phyloP scores from a whole-genome alignment of 2,888 invertebrate species.

The Yponomeuta plumbellus region DNA sequence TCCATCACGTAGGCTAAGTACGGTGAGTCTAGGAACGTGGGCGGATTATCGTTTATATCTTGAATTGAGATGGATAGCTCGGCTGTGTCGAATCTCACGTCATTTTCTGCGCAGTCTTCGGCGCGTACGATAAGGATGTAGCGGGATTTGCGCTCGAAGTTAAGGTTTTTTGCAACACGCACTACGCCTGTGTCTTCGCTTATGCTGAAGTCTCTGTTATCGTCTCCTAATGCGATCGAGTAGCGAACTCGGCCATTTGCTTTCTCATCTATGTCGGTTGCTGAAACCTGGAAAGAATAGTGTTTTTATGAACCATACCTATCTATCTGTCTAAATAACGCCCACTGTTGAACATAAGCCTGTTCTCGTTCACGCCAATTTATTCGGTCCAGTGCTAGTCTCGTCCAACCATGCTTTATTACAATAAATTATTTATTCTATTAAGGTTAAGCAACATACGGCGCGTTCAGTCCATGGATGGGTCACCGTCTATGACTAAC shows the following conservation, averaged over 20 bases:
- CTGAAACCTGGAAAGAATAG: slow-evolving; percentile 81
- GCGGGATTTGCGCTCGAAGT: slow-evolving; percentile 92
- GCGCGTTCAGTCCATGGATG: no score
- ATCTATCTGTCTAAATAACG: no score
- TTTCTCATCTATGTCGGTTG: slow-evolving; percentile 92
- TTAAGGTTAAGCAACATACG: no score
- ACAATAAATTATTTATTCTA: no score
- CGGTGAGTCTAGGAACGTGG: slow-evolving; percentile 95
- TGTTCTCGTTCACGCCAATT: no score
- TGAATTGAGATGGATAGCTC: slow-evolving; percentile 89
- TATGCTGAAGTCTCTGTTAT: slow-evolving; percentile 93
- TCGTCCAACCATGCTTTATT: no score
- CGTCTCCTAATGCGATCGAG: slow-evolving; percentile 91
- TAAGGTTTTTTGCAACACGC: slow-evolving; percentile 93
- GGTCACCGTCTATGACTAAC: no score
- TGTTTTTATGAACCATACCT: no score
- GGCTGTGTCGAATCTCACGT: slow-evolving; percentile 84
- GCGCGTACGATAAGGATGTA: slow-evolving; percentile 90
- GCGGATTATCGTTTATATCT: slow-evolving; percentile 96
- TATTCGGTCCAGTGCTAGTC: no score
- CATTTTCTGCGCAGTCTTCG: slow-evolving; percentile 89
- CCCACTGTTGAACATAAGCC: no score
- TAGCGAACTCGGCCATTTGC: slow-evolving; percentile 94
- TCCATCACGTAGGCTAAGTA: slow-evolving; percentile 96
- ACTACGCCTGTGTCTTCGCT: slow-evolving; percentile 94